Evolutionary conservation across 2,797 vertebrate genomes (phyloP), one percentile per base, ranked within the genome.

Genomic region (Tapirus indicus): DNA sequence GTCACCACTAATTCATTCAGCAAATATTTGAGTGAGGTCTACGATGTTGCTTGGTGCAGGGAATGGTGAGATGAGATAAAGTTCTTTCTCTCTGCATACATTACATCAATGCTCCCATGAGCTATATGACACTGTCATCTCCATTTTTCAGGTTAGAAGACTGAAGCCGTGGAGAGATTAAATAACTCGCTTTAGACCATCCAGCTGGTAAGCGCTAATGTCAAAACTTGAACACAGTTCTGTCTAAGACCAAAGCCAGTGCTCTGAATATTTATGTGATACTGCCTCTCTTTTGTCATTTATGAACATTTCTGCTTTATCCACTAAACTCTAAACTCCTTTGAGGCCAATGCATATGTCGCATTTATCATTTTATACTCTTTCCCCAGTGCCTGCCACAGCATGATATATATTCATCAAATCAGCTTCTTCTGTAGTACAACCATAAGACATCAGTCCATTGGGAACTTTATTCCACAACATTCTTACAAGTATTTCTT

Each of bases 251-350:
- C 47, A 83, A 93, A 97, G 41, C 23, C 79, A 80, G 6, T 35
- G 8, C 5, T 87, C 8, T 69, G 54, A 21, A 49, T 94, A 85
- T 95, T 93, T 94, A 86, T 84, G 44, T 88, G n/a, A 35, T 77
- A 32, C 41, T 80, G 25, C 41, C 14, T 78, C 32, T 20, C 16
- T 83, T 83, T 79, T 52, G 54, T 85, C 68, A 89, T 85, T 85
- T 92, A 75, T 38, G 54, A 80, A 93, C 35, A 56, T 89, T 93
- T 96, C 20, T 77, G 16, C 35, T 60, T 79, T 69, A 52, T 92
- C n/a, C 49, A 80, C 60, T 89, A 52, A 93, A 69, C 58, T 94
- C 18, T 92, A 52, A 82, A 68, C 74, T 96, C 77, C 88, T 96
- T 62, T 82, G 38, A 91, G 27, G 27, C 32, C n/a, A 89, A 75